Evolutionary conservation across 2,113 vertebrate species (phyloP).

Genomic region (Pygoscelis antarcticus): DNA sequence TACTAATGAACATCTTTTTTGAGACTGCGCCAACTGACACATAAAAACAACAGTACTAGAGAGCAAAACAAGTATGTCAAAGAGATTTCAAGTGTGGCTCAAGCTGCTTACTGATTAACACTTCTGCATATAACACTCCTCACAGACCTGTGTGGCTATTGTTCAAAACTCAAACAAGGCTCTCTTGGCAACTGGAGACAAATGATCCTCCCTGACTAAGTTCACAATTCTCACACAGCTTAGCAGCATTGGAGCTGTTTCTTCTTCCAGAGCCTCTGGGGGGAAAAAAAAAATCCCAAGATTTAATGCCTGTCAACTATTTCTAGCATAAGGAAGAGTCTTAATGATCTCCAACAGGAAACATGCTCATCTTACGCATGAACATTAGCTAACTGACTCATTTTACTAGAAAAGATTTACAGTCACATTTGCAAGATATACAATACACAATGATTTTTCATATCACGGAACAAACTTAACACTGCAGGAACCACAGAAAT

Average conservation of each 20-base stretch:
- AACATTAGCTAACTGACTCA: neutral
- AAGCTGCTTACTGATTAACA: conserved; percentile 78
- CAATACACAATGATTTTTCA: neutral
- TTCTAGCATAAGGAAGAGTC: conserved; percentile 25
- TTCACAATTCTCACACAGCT: conserved; percentile 72
- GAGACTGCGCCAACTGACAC: conserved; percentile 65
- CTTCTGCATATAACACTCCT: conserved; percentile 60
- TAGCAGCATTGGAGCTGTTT: conserved; percentile 27
- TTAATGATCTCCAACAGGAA: neutral
- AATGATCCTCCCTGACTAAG: conserved; percentile 63
- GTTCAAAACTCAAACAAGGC: conserved; percentile 71
- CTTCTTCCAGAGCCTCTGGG: neutral
- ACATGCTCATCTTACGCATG: neutral
- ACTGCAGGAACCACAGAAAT: neutral
- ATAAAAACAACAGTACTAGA: conserved; percentile 63
- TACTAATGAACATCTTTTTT: conserved; percentile 77
- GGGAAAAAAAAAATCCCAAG: neutral
- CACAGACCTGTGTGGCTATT: conserved; percentile 63
- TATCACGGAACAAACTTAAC: neutral
- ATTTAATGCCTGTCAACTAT: conserved; percentile 16
- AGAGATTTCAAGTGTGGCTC: conserved; percentile 70
- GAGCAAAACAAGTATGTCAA: conserved; percentile 71
- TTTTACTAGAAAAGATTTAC: neutral
- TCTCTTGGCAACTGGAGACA: conserved; percentile 68
- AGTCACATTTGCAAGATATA: neutral